Conservation (phyloP, 2,113 vertebrate genomes). For the Cervus canadensis region DNA sequence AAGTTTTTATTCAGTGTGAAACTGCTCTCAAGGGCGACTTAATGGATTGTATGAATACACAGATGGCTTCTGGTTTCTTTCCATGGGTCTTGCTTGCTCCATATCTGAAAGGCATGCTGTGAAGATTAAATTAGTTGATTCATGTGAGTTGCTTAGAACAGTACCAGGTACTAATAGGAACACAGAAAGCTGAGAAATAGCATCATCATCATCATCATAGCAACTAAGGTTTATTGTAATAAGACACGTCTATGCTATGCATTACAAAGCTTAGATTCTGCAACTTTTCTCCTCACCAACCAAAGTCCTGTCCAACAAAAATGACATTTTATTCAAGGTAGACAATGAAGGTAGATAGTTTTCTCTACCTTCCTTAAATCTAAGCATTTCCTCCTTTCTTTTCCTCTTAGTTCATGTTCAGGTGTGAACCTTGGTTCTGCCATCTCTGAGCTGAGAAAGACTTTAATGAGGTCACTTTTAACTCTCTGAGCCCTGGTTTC, state of each 20-base stretch:
- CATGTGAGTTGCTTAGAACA: not conserved
- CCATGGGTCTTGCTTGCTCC: not conserved
- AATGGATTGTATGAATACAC: not conserved
- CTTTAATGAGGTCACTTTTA: not conserved
- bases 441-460: not conserved
- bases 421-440: not conserved
- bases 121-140: not conserved
- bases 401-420: not conserved
- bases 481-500: not conserved
- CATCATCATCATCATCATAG: not conserved
- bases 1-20: not conserved
- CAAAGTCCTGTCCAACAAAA: not conserved
- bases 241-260: not conserved
- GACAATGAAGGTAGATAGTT: not conserved
- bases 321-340: not conserved
- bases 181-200: not conserved
- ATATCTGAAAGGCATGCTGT: not conserved
- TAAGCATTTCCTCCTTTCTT: not conserved
- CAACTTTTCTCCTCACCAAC: not conserved
- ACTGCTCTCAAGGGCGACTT: not conserved
- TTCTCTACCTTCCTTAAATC: not conserved
- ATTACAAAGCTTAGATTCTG: not conserved
- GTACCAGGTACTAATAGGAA: not conserved
- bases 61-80: not conserved
- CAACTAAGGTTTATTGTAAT: not conserved